Evolutionary conservation across 2,797 vertebrate genomes (phyloP), one percentile per base, ranked within the genome.

Genomic region (Micrastur ruficollis): DNA sequence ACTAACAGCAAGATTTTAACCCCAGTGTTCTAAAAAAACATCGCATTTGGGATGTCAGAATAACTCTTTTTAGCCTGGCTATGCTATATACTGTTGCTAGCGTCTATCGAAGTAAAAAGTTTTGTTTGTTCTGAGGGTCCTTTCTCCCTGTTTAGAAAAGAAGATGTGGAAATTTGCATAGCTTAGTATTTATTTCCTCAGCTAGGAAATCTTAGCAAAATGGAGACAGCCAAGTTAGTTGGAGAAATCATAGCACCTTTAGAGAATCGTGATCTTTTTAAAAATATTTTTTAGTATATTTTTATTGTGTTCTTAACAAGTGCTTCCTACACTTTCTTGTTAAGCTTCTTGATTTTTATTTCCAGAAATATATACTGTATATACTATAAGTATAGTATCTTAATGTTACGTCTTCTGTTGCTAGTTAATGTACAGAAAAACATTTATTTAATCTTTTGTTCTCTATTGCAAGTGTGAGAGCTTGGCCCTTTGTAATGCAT

Each of bases 1-100:
- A 91, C 8, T 58, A 94, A 85, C 75, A 82, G 71, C 40, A 86
- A 79, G 56, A 81, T 96, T 97, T 96, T 95, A 96, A 94, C 67
- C 67, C 61, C 32, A 36, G 11, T 82, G 11, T 63, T 89, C 55
- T 84, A 42, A 83, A 94, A 67, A 66, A 83, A 7, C 8, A 44
- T 20, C 56, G 31, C 7, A 56, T 82, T 67, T 90, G 32, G 14
- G 75, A 70, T 90, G 50, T 71, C 53, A 78, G 42, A 85, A 47
- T 67, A 95, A 62, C 26, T 81, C 46, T 81, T 88, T 84, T 89
- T 74, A 55, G 21, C 26, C 67, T 86, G 18, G 4, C 56, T 88
- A 2, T 81, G 32, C 15, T 59, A 10, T 47, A 21, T 46, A 12
- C 49, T 76, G 6, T 20, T 75, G 26, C 29, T 58, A 32, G 15